Evolutionary conservation across 2,113 vertebrate genomes (phyloP).

Genomic region (Colaptes auratus): DNA sequence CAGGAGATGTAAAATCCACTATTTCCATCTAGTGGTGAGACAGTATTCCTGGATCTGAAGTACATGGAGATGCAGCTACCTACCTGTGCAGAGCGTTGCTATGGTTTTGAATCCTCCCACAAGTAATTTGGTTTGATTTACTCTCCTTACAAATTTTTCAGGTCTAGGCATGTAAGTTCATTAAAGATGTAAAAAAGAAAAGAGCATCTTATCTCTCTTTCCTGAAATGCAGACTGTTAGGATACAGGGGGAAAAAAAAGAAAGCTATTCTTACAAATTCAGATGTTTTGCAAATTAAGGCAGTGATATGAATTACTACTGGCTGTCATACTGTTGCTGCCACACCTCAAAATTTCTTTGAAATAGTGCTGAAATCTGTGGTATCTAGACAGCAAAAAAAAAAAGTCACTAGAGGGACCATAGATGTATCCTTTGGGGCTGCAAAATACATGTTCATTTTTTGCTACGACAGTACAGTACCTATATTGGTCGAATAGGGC

Average conservation of each 20-base stretch:
- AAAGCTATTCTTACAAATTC: not conserved
- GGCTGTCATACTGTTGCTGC: not conserved
- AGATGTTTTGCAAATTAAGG: not conserved
- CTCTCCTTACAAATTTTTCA: not conserved
- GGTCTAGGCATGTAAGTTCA: not conserved
- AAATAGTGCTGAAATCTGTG: not conserved
- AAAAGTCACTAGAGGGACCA: not conserved
- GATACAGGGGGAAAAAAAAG: not conserved
- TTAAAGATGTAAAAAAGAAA: not conserved
- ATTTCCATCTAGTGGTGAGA: conserved; percentile 79
- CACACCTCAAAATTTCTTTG: not conserved
- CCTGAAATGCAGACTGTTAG: not conserved
- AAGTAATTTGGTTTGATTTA: not conserved
- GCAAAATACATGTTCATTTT: not conserved
- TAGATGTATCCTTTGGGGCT: not conserved
- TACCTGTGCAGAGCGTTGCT: not conserved
- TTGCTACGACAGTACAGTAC: not conserved
- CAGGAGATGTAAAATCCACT: conserved; percentile 58
- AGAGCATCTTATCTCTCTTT: not conserved
- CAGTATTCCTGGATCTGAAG: not conserved
- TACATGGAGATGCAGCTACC: not conserved
- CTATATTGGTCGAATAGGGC: not conserved
- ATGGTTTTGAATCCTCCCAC: not conserved
- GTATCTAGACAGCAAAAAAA: not conserved
- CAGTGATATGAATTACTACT: not conserved